Conservation (phyloP, 2,113 vertebrate species). For the Rutilus rutilus region DNA sequence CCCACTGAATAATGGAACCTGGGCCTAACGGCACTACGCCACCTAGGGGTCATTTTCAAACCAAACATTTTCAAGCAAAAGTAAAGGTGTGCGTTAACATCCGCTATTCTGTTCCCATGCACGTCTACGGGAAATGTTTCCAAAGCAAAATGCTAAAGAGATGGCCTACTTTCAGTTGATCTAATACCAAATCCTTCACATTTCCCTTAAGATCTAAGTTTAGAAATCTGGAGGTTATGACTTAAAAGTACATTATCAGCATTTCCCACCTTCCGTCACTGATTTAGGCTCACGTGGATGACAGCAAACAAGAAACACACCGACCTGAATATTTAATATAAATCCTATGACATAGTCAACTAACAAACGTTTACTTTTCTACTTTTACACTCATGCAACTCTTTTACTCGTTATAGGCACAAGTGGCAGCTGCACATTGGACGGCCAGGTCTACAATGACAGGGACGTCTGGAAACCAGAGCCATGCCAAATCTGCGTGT, state of each 20-base stretch:
- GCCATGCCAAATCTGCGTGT: slow-evolving; percentile 91
- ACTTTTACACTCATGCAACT: neutral
- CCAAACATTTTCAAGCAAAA: neutral
- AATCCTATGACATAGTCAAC: neutral
- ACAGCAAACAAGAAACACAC: neutral
- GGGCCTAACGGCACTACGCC: neutral
- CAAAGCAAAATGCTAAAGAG: neutral
- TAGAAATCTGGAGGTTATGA: neutral
- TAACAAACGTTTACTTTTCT: neutral
- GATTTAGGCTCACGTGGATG: neutral
- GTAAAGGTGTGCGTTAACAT: neutral
- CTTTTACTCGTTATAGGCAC: slow-evolving; percentile 68
- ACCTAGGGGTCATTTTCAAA: slow-evolving; percentile 5
- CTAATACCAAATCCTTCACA: neutral
- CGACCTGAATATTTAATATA: neutral
- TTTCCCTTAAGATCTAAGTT: neutral
- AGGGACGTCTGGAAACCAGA: slow-evolving; percentile 92
- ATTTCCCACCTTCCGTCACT: slow-evolving; percentile 4
- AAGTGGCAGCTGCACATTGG: slow-evolving; percentile 78
- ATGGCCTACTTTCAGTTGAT: neutral
- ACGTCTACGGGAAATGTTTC: neutral
- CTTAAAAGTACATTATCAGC: neutral
- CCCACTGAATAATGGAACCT: neutral
- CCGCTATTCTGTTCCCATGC: neutral
- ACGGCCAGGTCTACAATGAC: slow-evolving; percentile 83